Percentiles rank a stretch among this genome's conserved stretches.
Evolutionary conservation across 2,888 invertebrate species (phyloP).

Genomic region (Iselma pallidipennis): DNA sequence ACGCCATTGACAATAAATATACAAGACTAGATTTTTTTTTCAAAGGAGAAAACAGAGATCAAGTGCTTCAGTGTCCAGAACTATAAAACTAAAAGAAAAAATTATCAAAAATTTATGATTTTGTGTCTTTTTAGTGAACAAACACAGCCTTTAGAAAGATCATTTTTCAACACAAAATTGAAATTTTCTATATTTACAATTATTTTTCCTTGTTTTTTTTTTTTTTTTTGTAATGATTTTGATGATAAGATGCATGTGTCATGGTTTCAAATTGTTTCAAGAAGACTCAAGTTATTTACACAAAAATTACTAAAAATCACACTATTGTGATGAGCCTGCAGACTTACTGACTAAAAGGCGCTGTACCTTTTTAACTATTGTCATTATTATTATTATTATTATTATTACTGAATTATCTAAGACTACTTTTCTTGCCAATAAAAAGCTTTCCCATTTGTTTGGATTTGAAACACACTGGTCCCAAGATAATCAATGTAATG

Average conservation of each 20-base stretch:
- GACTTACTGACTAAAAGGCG: conserved; percentile 22
- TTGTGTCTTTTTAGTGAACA: neutral
- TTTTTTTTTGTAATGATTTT: neutral
- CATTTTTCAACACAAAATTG: neutral
- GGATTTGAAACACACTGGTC: conserved; percentile 17
- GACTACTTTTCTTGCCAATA: neutral
- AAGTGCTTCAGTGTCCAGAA: neutral
- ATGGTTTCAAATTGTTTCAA: neutral
- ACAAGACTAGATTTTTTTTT: neutral
- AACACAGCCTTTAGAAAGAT: conserved; percentile 1
- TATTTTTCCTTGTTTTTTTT: neutral
- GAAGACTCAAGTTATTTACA: conserved; percentile 1
- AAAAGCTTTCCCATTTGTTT: neutral
- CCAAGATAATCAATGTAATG: conserved; percentile 9
- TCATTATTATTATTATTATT: conserved; percentile 6
- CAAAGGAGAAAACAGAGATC: neutral
- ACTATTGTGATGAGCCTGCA: conserved; percentile 8
- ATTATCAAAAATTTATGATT: neutral
- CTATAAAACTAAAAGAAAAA: conserved; percentile 4
- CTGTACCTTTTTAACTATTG: conserved; percentile 17
- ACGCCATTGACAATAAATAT: too few relatives aligned
- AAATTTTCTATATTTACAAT: neutral
- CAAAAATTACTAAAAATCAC: conserved; percentile 7
- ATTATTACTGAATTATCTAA: neutral
- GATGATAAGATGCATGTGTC: neutral